Percentiles rank a stretch among this genome's conserved stretches.
Conservation (phyloP, 2,113 vertebrate species). For the Xenotilapia caudafasciata region DNA sequence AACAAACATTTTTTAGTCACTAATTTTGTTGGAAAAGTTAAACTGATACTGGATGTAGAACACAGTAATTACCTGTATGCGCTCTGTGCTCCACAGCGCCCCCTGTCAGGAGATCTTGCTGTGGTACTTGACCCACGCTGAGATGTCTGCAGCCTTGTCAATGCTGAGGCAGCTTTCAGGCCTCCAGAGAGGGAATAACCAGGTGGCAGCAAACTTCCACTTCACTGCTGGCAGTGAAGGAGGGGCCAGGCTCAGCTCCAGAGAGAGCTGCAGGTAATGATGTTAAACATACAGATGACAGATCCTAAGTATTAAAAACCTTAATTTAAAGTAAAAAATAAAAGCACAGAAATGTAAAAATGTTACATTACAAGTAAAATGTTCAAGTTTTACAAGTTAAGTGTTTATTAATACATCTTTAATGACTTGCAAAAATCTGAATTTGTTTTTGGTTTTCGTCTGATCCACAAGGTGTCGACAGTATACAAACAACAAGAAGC, state of each 20-base stretch:
- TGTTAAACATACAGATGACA: background rate
- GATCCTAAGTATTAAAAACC: background rate
- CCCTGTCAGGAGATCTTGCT: conserved; percentile 85
- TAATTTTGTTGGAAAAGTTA: background rate
- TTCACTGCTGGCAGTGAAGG: conserved; percentile 78
- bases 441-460: background rate
- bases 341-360: background rate
- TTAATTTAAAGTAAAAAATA: background rate
- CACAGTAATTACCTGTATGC: background rate
- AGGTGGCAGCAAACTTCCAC: conserved; percentile 61
- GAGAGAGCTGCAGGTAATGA: conserved; percentile 70
- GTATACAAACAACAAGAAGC: background rate
- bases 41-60: background rate
- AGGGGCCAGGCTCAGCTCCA: conserved; percentile 66
- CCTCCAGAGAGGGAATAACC: conserved; percentile 42
- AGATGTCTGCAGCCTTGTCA: conserved; percentile 53
- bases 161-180: conserved; percentile 73
- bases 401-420: background rate
- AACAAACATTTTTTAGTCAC: background rate
- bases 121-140: conserved; percentile 81
- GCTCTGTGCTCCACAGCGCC: conserved; percentile 64
- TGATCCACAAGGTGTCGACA: background rate
- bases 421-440: background rate
- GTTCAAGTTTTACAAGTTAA: background rate
- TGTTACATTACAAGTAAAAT: background rate